Base-by-base conservation (phyloP, 64 coral and sea anemone genomes). In the Stylophora pistillata region DNA sequence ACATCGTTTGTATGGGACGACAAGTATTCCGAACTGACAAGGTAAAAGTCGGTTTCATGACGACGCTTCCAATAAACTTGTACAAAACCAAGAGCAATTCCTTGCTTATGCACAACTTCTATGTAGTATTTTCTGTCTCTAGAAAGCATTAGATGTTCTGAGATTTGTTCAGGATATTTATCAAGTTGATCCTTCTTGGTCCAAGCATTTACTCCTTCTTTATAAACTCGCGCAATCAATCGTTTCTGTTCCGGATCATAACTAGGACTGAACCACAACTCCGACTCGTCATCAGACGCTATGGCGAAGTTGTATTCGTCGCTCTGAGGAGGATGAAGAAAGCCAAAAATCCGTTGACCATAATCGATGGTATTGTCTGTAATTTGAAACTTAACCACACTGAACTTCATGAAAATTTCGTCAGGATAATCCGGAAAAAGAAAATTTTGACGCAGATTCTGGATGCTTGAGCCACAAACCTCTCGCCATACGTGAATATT, bases 201-300 rank as follows among this genome's bases (percentile, higher is more conserved):
- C 31, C 66, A 89, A 0, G 55, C 32, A 27, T 20, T 74, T 20
- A 82, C 26, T 55, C 61, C 54, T 20, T 89, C 66, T 12, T 76
- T 29, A 23, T 78, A 86, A 30, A 89, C 91, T 15, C 78, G 56
- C n/a, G 86, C 91, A 56, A 93, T 85, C 3, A 89, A 59, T 15
- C 52, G 53, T 21, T 86, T 41, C 29, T 93, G 80, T 63, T 70
- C 53, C 37, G 32, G 56, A 25, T 89, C 41, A 69, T 93, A 56
- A 31, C 76, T 79, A 29, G 33, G 56, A 68, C 91, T 93, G 4
- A 93, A 79, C 91, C 91, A 93, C 13, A 93, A 70, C 32, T 93
- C 85, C 14, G 91, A 93, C 0, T 85, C 74, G 61, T 93, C 85
- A 41, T 88, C 85, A 23, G 91, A 93, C 29, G 86, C 85, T n/a